Conservation (phyloP, 35 echinoderm and acorn worm genomes). For the Ophioderma brevispina region DNA sequence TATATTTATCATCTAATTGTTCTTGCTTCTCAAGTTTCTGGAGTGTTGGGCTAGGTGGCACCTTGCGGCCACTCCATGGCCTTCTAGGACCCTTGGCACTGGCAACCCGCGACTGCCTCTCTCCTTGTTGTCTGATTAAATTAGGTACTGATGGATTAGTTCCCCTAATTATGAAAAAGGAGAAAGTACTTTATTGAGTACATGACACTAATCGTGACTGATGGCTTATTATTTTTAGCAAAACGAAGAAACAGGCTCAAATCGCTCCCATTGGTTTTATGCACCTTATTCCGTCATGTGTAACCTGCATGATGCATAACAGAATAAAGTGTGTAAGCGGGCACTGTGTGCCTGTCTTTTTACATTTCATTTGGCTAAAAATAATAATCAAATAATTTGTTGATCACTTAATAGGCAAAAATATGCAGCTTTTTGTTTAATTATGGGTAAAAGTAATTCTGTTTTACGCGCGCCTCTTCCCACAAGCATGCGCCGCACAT, state of each 20-base stretch:
- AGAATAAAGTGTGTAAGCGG: no score
- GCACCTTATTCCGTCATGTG: not conserved
- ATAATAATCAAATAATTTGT: no score
- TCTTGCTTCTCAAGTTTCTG: not conserved
- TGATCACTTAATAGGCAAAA: no score
- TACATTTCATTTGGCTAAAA: no score
- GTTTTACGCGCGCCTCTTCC: no score
- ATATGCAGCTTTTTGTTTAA: no score
- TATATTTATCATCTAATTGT: not conserved
- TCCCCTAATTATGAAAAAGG: conserved; percentile 30
- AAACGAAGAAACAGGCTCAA: not conserved
- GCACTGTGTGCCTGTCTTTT: no score
- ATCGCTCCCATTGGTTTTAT: not conserved
- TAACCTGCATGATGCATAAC: not conserved
- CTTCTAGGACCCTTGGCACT: conserved; percentile 14
- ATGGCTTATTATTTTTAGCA: not conserved
- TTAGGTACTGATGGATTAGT: conserved; percentile 65
- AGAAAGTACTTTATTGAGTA: not conserved
- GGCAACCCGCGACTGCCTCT: conserved; percentile 25
- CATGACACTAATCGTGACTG: not conserved
- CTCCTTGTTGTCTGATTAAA: conserved; percentile 68
- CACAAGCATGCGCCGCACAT: no score
- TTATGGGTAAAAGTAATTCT: no score
- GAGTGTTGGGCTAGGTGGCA: conserved; percentile 43
- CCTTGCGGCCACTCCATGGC: conserved; percentile 67